A percentile compares a stretch with the other conserved stretches of the same genome.
phyloP scores from a whole-genome alignment of 1,140 invertebrate genomes.

The Drosophila guanche region DNA sequence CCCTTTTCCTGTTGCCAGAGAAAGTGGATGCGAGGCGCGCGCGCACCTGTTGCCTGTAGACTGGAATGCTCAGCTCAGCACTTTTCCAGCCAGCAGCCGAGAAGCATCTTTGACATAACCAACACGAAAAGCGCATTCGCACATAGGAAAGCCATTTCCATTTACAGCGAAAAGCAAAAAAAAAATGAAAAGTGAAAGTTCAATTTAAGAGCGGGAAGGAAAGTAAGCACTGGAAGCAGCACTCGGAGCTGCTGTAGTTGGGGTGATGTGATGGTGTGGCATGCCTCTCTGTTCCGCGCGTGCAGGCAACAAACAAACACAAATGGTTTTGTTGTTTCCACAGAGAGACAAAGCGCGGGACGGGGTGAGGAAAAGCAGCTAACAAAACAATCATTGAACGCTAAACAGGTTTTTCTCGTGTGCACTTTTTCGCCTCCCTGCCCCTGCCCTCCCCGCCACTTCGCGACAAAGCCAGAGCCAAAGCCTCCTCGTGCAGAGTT shows the following conservation, averaged over 20 bases:
- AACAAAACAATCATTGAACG: slow-evolving; percentile 75
- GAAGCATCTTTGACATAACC: slow-evolving; percentile 51
- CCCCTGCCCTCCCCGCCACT: not conserved
- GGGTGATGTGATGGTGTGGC: slow-evolving; percentile 25
- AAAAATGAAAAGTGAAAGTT: slow-evolving; percentile 70
- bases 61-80: not conserved
- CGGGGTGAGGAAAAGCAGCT: not conserved
- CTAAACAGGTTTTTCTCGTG: slow-evolving; percentile 81
- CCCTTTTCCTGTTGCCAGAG: slow-evolving; percentile 51
- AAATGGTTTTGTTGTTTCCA: slow-evolving; percentile 54
- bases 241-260: slow-evolving; percentile 3
- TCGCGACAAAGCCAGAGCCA: slow-evolving; percentile 29
- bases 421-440: slow-evolving; percentile 77
- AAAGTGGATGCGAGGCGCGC: slow-evolving; percentile 39
- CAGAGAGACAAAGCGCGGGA: not conserved
- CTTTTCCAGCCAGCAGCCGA: slow-evolving; percentile 33
- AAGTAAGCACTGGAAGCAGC: slow-evolving; percentile 48
- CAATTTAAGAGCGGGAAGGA: slow-evolving; percentile 63
- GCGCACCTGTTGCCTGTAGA: slow-evolving; percentile 41
- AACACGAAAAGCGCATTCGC: slow-evolving; percentile 24
- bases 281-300: slow-evolving; percentile 59
- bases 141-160: slow-evolving; percentile 59
- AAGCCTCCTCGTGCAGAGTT: slow-evolving; percentile 9
- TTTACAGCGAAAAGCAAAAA: slow-evolving; percentile 29
- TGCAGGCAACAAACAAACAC: slow-evolving; percentile 61